These are phyloP conservation scores for Castor canadensis DNA, from an alignment of 2,113 vertebrate species.

Conservation along the genomic window DNA sequence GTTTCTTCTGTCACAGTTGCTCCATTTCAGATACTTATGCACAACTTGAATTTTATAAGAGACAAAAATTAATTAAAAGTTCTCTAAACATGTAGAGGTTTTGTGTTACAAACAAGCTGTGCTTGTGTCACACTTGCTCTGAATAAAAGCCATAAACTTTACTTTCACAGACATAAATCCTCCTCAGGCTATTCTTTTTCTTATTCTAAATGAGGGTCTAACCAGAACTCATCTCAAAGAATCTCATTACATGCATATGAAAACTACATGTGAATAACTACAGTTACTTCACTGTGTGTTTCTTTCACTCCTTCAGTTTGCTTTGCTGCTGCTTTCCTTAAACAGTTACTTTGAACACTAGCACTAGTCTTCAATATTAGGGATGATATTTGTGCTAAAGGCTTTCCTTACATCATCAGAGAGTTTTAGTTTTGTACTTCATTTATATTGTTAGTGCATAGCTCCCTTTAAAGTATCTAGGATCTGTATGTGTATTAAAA, in stretches of 20 bases:
- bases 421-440: background rate
- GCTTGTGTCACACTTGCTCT: background rate
- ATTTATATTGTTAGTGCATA: background rate
- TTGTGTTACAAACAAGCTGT: background rate
- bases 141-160: background rate
- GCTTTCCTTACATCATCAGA: background rate
- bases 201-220: slow-evolving; percentile 4
- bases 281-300: background rate
- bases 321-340: background rate
- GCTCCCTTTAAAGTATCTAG: background rate
- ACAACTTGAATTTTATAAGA: background rate
- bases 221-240: background rate
- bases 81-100: background rate
- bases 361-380: background rate
- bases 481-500: background rate
- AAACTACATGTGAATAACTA: background rate
- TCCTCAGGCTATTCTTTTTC: background rate
- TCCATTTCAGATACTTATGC: background rate
- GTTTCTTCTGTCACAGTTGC: background rate
- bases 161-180: background rate
- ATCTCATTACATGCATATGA: background rate
- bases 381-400: background rate
- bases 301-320: background rate
- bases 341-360: background rate
- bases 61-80: background rate